A percentile compares a stretch with the other conserved stretches of the same genome.
Evolutionary conservation across 2,113 vertebrate species (phyloP).

Genomic region (Lota lota): DNA sequence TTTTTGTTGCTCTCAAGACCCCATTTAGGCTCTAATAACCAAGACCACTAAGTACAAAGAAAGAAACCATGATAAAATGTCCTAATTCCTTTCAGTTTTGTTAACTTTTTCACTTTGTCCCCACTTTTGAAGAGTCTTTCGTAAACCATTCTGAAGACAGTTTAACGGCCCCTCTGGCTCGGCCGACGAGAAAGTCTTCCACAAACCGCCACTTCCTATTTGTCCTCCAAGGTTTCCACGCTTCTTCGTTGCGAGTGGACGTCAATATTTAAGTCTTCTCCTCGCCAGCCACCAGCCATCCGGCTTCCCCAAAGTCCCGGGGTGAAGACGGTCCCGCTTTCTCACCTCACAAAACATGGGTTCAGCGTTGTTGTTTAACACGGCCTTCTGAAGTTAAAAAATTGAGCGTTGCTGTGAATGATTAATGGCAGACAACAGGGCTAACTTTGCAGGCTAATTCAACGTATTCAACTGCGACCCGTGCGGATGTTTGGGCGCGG

Average conservation of each 20-base stretch:
- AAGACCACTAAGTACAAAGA: too few relatives aligned
- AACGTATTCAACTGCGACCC: constrained; percentile 44
- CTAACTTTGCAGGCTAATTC: constrained; percentile 74
- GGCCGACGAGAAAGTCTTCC: too few relatives aligned
- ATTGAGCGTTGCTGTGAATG: constrained; percentile 69
- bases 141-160: too few relatives aligned
- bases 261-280: constrained; percentile 71
- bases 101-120: too few relatives aligned
- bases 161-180: too few relatives aligned
- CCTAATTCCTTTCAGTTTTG: too few relatives aligned
- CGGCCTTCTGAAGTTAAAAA: constrained; percentile 38
- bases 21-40: constrained; percentile 33
- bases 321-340: constrained; percentile 62
- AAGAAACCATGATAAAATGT: too few relatives aligned
- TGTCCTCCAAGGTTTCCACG: too few relatives aligned
- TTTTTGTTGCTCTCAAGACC: neutral
- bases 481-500: constrained; percentile 61
- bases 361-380: constrained; percentile 54
- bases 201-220: too few relatives aligned
- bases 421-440: constrained; percentile 61
- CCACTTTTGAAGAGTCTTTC: too few relatives aligned
- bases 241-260: constrained; percentile 19
- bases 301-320: constrained; percentile 29
- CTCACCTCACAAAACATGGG: constrained; percentile 46
- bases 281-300: constrained; percentile 54